Base-by-base conservation (phyloP, 2,113 vertebrate species). In the Indicator indicator region DNA sequence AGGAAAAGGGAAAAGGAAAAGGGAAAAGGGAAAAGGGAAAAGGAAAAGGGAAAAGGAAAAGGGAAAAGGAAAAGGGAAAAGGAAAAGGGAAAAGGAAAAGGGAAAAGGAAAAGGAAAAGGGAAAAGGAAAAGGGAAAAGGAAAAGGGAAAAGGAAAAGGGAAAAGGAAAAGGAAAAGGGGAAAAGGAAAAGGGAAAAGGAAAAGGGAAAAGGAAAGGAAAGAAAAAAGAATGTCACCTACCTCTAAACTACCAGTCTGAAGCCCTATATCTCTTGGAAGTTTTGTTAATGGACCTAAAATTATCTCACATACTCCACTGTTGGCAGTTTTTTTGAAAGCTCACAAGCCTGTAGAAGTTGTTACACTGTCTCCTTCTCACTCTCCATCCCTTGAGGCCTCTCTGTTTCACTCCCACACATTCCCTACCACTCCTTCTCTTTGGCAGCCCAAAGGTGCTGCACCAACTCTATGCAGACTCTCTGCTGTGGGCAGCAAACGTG, bases 401-500 rank as follows among this genome's bases (percentile, higher is more conserved):
- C 59, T 42, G 24, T 55, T 86, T 90, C 70, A 46, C 86, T 94
- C 90, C 88, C 63, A 81, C 94, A 8, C 1, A 0, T 82, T 76
- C 83, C 77, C 68, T 67, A 46, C 83, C 62, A 81, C 59, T 83
- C 73, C 84, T 91, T 65, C 69, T 92, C 83, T 16, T 83, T 24
- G 70, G 73, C 76, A 90, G 80, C 88, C 73, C 92, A 59, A 94
- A 81, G 93, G 94, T 81, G 84, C 83, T 81, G 90, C 93, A 90
- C 83, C 88, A 86, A 15, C 88, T 78, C 79, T 68, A 82, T 7
- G 13, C 19, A 48, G 87, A 48, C 44, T 80, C 68, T 79, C 62
- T 86, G 89, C 88, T 93, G 91, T 93, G 85, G 94, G 91, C 91
- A 96, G 91, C 38, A 88, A 46, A 14, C 1, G 2, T 50, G 79